Evolutionary conservation across 2,113 vertebrate species (phyloP).

Genomic region (Egretta garzetta): DNA sequence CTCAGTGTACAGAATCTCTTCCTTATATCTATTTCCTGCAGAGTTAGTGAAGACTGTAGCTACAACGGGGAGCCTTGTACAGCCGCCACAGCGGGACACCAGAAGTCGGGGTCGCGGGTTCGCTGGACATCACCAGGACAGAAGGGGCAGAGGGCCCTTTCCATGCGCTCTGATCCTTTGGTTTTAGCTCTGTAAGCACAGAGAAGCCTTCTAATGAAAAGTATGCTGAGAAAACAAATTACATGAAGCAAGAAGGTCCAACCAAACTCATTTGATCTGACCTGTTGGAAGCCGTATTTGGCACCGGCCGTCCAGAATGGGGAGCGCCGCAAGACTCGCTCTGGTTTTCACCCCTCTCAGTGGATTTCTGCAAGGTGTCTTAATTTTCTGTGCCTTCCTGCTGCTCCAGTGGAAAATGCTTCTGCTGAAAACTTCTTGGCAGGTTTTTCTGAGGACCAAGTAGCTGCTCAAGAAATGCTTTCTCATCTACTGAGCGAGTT

Average conservation of each 20-base stretch:
- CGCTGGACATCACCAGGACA: fast-evolving
- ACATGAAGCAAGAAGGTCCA: not conserved
- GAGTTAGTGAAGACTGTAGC: not conserved
- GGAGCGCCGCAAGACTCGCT: not conserved
- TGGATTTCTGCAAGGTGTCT: not conserved
- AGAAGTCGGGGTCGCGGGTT: fast-evolving
- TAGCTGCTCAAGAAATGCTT: not conserved
- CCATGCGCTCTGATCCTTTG: not conserved
- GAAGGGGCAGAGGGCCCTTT: not conserved
- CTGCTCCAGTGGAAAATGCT: not conserved
- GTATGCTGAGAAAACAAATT: not conserved
- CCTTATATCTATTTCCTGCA: not conserved
- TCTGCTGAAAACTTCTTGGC: not conserved
- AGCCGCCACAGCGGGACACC: not conserved
- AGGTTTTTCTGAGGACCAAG: not conserved
- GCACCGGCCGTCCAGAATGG: not conserved
- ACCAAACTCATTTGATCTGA: not conserved
- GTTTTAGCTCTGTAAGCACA: not conserved
- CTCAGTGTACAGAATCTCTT: too few species aligned
- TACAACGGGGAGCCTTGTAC: not conserved
- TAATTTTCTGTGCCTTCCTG: not conserved
- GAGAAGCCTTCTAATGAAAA: not conserved
- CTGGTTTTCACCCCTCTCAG: not conserved
- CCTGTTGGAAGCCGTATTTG: not conserved
- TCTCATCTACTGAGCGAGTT: not conserved